phyloP scores from a whole-genome alignment of 2,113 vertebrate genomes.

The Urocolius indicus region DNA sequence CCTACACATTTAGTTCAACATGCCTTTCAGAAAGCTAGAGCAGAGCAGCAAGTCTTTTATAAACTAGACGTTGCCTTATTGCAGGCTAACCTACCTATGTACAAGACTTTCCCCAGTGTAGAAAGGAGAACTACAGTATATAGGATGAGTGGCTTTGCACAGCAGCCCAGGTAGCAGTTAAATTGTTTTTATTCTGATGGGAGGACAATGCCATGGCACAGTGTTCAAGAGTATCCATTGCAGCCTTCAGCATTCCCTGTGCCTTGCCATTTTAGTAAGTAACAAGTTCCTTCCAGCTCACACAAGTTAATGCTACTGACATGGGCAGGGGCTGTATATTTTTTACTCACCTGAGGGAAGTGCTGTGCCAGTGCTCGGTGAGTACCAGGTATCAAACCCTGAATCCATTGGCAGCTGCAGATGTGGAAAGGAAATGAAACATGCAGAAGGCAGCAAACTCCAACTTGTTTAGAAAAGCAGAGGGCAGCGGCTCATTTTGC shows the following conservation, averaged over 20 bases:
- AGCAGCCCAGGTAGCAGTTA: background rate
- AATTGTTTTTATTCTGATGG: background rate
- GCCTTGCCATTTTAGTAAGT: background rate
- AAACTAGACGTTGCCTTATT: background rate
- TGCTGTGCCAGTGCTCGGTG: background rate
- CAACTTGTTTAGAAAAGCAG: accelerated
- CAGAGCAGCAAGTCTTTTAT: background rate
- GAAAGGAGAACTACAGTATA: background rate
- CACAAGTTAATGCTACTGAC: background rate
- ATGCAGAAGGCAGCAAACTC: accelerated
- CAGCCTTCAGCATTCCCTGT: background rate
- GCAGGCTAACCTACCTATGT: background rate
- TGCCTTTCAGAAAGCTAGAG: background rate
- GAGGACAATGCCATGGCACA: background rate
- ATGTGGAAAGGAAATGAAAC: background rate
- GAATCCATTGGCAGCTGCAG: accelerated
- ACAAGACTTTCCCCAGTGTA: background rate
- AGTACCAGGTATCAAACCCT: background rate
- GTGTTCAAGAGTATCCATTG: background rate
- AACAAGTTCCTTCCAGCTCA: background rate
- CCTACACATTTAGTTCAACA: background rate
- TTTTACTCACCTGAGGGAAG: background rate
- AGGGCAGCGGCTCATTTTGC: background rate
- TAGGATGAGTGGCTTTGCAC: background rate
- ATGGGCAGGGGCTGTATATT: background rate